Base-by-base conservation (phyloP, 2,113 vertebrate species). In the Triplophysa siluroides region DNA sequence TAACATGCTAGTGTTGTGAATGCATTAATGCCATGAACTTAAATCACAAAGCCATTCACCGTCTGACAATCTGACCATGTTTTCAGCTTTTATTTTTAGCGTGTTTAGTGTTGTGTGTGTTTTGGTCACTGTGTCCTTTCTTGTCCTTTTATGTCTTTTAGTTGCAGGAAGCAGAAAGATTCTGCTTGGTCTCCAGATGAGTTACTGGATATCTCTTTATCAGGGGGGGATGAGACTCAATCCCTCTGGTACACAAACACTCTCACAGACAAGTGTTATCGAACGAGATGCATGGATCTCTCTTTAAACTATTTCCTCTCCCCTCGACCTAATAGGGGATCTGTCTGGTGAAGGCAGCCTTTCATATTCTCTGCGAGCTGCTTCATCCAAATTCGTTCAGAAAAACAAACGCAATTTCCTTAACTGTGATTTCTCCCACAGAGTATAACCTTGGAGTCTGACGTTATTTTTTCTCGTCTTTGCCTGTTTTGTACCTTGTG, bases 181-280 rank as follows among this genome's bases (percentile, higher is more conserved):
- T 33, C 85, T 54, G 5, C 67, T 47, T 89, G 90, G 91, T 83
- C 91, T 78, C 56, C 88, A 81, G 85, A 91, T 11, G 79, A 90
- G 64, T 68, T 92, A 78, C 87, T 91, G 81, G 90, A 93, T 86
- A 81, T 92, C 84, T 86, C 86, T 87, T 91, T 91, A 85, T 90
- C 90, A 85, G 0, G 8, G 83, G 85, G 84, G 85, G 90, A 89
- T 85, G 90, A 90, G 84, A 90, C 85, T 81, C 88, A 88, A 88
- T 91, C 91, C 84, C 87, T 6, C 67, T 79, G 84, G 84, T 85
- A 85, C 62, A 78, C 76, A 76, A 4, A 58, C 65, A 61, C 23
- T 24, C 26, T 64, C 26, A 62, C 64, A 72, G 21, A 66, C 45
- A 38, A 41, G 38, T 38, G 16, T 21, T 54, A 26, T 7, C 24